Evolutionary conservation across 2,888 invertebrate species (phyloP), one percentile per base, ranked within the genome.

Genomic region (Ryuthela nishihirai): DNA sequence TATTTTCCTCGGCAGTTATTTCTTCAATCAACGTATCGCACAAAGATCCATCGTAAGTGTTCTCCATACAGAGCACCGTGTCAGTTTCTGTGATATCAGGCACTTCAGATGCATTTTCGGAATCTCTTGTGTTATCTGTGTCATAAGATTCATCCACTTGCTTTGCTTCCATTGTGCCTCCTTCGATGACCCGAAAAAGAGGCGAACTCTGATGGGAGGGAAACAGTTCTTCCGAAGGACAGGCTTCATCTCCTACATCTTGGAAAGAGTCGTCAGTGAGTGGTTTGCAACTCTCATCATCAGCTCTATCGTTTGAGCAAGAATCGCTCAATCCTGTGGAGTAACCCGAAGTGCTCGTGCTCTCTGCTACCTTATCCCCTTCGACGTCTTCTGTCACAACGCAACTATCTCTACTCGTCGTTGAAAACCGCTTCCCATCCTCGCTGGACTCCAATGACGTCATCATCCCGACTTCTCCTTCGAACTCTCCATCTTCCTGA

Each of bases 401-500:
- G 18, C 38, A 40, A n/a, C 54, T 54, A 32, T 60, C 60, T 18
- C 54, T 44, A 20, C 60, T 60, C 3, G 40, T 44, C 1, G 54
- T 44, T 9, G 59, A 59, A 32, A 54, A 60, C 7, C 72, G 49
- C 69, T 72, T 72, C 88, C 90, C 75, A 90, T 89, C 74, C 90
- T 91, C 0, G 89, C 91, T 75, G 6, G 59, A 59, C 21, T 59
- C 59, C 6, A 59, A 18, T 7, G 59, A 59, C n/a, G 59, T 59
- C 2, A 43, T 41, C 91, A 83, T 79, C 0, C 83, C 74, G 0
- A 75, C 83, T 69, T 76, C 67, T 61, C 70, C 71, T 62, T 74
- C 72, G 26, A 72, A 69, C 62, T 74, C 73, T 6, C 72, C 72
- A 58, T 75, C 74, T 6, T 92, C 92, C 76, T 91, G 92, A 76